A percentile compares a stretch with the other conserved stretches of the same genome.
Evolutionary conservation across 1,140 invertebrate species (phyloP).

Genomic region (Macrocentrus cingulum): DNA sequence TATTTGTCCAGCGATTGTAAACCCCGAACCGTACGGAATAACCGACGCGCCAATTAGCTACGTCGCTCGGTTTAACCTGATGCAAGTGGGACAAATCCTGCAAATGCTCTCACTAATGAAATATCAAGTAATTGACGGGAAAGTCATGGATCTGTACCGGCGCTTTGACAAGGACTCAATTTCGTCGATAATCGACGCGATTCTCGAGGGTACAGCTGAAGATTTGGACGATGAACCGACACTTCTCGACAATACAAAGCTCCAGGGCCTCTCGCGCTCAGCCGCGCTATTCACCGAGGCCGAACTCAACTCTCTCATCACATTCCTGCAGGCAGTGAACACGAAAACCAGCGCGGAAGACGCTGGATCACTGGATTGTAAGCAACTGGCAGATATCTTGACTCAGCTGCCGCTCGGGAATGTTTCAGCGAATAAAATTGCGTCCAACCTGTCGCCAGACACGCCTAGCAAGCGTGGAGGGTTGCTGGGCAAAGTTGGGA

Average conservation of each 20-base stretch:
- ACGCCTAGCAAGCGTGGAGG: slow-evolving; percentile 42
- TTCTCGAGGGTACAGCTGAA: slow-evolving; percentile 66
- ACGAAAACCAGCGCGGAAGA: slow-evolving; percentile 28
- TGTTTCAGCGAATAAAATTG: slow-evolving; percentile 35
- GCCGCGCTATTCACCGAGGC: slow-evolving; percentile 70
- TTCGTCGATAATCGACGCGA: slow-evolving; percentile 71
- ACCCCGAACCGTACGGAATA: slow-evolving; percentile 95
- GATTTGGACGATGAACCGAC: slow-evolving; percentile 61
- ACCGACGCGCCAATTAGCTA: slow-evolving; percentile 91
- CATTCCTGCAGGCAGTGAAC: slow-evolving; percentile 52
- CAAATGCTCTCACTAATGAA: slow-evolving; percentile 86
- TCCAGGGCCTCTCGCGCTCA: slow-evolving; percentile 65
- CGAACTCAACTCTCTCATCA: slow-evolving; percentile 68
- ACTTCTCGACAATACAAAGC: slow-evolving; percentile 62
- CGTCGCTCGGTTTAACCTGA: slow-evolving; percentile 88
- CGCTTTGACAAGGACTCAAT: slow-evolving; percentile 78
- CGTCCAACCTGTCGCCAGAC: slow-evolving; percentile 40
- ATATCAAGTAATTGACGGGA: slow-evolving; percentile 76
- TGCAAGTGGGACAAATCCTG: slow-evolving; percentile 88
- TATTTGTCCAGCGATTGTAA: slow-evolving; percentile 94
- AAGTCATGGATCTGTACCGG: slow-evolving; percentile 73
- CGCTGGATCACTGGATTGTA: slow-evolving; percentile 41
- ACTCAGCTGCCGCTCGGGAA: slow-evolving; percentile 42
- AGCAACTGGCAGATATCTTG: slow-evolving; percentile 48
- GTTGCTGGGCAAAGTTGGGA: slow-evolving; percentile 48